Evolutionary conservation across 2,113 vertebrate species (phyloP), one percentile per base, ranked within the genome.

Genomic region (Sinosuthora webbiana): DNA sequence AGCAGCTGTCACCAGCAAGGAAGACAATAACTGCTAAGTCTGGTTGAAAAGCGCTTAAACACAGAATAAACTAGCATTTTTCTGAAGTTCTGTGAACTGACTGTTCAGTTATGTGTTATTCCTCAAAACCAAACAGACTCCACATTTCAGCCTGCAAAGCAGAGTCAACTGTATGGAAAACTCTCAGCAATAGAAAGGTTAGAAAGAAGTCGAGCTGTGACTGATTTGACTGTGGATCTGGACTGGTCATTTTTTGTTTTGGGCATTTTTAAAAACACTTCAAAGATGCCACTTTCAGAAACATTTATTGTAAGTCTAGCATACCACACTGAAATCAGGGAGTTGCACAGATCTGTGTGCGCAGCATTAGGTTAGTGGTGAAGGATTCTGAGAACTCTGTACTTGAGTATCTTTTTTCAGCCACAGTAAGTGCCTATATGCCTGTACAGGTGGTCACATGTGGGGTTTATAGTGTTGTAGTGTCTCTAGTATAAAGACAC

Each of bases 341-440:
- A 20, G 9, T 75, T 68, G 31, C 68, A 57, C 11, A 18, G 27
- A 16, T 88, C 27, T 15, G 4, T 50, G 37, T n/a, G n/a, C 37
- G 27, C 62, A 52, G 35, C 2, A 0, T 59, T 53, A 62, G 41
- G 39, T 63, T 78, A 56, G 8, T 63, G 31, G 27, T 86, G 75
- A 86, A 49, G 59, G 76, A 39, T 24, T 62, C 31, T 52, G 55
- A 87, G 75, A 47, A 30, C 13, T 28, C 22, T 41, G 11, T 27
- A 13, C 17, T 76, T n/a, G 11, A 65, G 9, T 62, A 39, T 59
- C n/a, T 53, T 83, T 65, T 89, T 77, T 42, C 23, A 90, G 37
- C 16, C 7, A 2, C 2, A 3, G 11, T 67, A 49, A 37, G 33
- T 81, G 52, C 11, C 13, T 68, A 0, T 17, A 4, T 59, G 8